Base-by-base conservation (phyloP, 1,140 invertebrate genomes). In the Lutraria rhynchaena region DNA sequence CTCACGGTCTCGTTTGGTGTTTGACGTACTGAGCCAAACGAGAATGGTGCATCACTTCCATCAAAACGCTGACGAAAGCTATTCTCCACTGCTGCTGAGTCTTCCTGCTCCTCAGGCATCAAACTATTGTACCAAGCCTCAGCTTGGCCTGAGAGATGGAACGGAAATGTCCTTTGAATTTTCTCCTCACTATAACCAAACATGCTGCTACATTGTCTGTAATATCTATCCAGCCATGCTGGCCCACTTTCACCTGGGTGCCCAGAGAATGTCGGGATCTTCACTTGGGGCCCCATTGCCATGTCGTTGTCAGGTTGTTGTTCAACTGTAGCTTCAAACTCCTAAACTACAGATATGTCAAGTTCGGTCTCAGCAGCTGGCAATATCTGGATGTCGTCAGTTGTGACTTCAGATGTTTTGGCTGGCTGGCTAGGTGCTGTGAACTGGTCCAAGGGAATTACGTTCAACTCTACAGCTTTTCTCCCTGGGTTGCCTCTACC, bases 11-110 rank as follows among this genome's bases (percentile, higher is more conserved):
- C 65, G 24, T 31, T 70, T 2, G 2, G 44, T 31, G 1, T 1
- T 29, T 70, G 65, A 2, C 49, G 49, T 7, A 70, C 17, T 17
- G 24, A 44, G 19, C 49, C 49, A 9, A 53, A 5, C 3, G 65
- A 0, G 53, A 31, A 70, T 29, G 33, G 29, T 29, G 27, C 65
- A 70, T 70, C 65, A 29, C 27, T 33, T 13, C 65, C 65, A 70
- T 70, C 65, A 70, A 70, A 70, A 31, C 65, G 27, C 0, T 4
- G 17, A 7, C 33, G 19, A 46, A 70, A 70, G 2, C 24, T 1
- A 1, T 9, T 9, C 1, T 44, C 7, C 1, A 65, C 22, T 41
- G 5, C 11, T 24, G 24, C 37, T 13, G 35, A 3, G 46, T 65
- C 19, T 7, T 35, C n/a, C 24, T 5, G 5, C 1, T 15, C 22